These are phyloP conservation scores for Neosalanx taihuensis DNA, from an alignment of 2,797 vertebrate species.

Conservation along the genomic window DNA sequence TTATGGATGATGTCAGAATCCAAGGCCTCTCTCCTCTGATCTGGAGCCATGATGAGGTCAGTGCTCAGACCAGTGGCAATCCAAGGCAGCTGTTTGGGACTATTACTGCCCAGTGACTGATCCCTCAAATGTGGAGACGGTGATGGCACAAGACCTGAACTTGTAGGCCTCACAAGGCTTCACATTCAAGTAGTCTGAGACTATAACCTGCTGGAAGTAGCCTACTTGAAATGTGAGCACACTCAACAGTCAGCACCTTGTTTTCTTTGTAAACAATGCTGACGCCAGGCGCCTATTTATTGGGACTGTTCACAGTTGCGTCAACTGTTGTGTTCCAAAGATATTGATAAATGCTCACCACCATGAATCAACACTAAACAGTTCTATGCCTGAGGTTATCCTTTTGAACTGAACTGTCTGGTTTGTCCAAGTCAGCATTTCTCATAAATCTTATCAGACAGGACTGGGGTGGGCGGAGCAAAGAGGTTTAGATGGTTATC, in stretches of 20 bases:
- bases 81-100: slow-evolving; percentile 39
- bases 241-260: slow-evolving; percentile 29
- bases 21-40: slow-evolving; percentile 18
- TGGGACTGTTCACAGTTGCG: no score
- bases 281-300: not conserved
- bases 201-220: not conserved
- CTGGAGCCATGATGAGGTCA: slow-evolving; percentile 23
- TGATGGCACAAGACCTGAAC: slow-evolving; percentile 18
- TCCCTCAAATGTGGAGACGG: slow-evolving; percentile 23
- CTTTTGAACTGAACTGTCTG: not conserved
- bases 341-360: no score
- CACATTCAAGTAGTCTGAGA: slow-evolving; percentile 10
- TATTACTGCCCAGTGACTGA: slow-evolving; percentile 29
- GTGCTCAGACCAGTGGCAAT: slow-evolving; percentile 16
- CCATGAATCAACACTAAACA: no score
- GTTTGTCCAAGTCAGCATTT: not conserved
- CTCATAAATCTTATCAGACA: not conserved
- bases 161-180: slow-evolving; percentile 18
- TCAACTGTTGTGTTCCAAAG: not conserved
- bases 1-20: slow-evolving; percentile 20
- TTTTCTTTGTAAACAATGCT: slow-evolving; percentile 22
- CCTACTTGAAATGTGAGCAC: slow-evolving; percentile 10
- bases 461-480: no score
- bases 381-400: not conserved
- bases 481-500: slow-evolving; percentile 9